Evolutionary conservation across 2,797 vertebrate species (phyloP).

Genomic region (Rhynchonycteris naso): DNA sequence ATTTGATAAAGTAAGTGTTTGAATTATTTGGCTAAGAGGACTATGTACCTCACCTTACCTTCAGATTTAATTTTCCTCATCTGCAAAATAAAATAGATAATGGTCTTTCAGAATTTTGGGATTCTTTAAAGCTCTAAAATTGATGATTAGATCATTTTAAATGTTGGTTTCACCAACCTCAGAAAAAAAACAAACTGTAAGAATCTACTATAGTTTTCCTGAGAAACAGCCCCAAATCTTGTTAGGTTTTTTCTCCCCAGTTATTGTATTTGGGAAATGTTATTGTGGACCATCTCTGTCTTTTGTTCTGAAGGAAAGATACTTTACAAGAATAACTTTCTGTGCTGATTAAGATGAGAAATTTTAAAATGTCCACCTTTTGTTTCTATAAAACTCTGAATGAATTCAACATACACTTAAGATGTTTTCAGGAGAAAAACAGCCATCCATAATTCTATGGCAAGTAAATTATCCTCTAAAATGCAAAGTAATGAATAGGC

Average conservation of each 20-base stretch:
- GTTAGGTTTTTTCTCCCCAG: conserved; percentile 13
- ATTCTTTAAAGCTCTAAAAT: conserved; percentile 37
- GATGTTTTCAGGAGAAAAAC: conserved; percentile 55
- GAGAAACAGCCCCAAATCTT: conserved; percentile 27
- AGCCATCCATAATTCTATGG: conserved; percentile 56
- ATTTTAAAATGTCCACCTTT: conserved; percentile 21
- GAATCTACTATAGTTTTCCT: conserved; percentile 7
- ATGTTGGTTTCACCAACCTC: neutral
- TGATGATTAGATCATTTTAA: neutral
- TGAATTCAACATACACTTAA: neutral
- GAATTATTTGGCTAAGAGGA: neutral
- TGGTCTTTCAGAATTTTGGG: neutral
- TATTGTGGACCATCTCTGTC: conserved; percentile 6
- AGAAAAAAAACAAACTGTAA: neutral
- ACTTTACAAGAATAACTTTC: neutral
- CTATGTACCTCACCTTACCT: neutral
- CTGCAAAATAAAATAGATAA: conserved; percentile 19
- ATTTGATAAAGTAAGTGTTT: neutral
- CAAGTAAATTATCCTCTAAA: conserved; percentile 58
- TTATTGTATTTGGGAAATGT: conserved; percentile 39
- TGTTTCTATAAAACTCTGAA: conserved; percentile 28
- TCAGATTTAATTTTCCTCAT: conserved; percentile 1
- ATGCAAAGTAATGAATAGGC: conserved; percentile 42
- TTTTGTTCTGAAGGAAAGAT: conserved; percentile 52
- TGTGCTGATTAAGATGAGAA: conserved; percentile 47